Conservation (phyloP, 53 echinoderm and acorn worm species). For the Hippasteria phrygiana region DNA sequence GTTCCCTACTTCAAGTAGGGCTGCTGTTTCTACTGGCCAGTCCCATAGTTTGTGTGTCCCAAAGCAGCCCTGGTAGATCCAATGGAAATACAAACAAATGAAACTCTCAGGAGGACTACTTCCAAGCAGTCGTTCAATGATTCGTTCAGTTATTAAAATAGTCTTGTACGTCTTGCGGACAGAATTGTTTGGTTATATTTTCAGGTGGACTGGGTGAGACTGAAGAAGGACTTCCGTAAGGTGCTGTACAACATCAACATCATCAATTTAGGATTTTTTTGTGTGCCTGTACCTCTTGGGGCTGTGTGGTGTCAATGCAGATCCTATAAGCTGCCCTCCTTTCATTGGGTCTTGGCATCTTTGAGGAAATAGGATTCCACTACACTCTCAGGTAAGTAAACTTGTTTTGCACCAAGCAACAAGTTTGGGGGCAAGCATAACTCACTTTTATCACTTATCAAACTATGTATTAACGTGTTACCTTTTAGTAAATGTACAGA, state of each 20-base stretch:
- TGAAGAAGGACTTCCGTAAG: conserved; percentile 5
- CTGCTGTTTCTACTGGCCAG: too few species aligned
- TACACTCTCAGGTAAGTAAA: conserved; percentile 72
- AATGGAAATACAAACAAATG: too few species aligned
- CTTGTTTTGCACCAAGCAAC: too few species aligned
- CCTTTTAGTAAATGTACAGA: too few species aligned
- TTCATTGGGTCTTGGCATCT: conserved; percentile 55
- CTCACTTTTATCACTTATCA: neutral
- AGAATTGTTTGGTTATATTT: neutral
- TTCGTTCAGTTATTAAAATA: too few species aligned
- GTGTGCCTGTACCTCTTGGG: conserved; percentile 33
- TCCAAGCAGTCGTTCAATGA: too few species aligned
- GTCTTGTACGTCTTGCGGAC: neutral
- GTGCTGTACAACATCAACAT: conserved; percentile 58
- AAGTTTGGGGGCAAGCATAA: too few species aligned
- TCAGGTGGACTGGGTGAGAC: conserved; percentile 18
- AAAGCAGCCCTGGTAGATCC: too few species aligned
- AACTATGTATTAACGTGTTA: too few species aligned
- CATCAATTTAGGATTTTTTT: conserved; percentile 34
- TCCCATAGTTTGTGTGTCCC: too few species aligned
- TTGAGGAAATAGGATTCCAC: conserved; percentile 78
- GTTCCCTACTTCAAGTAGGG: too few species aligned
- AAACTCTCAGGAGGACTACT: too few species aligned
- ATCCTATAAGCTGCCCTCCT: conserved; percentile 57
- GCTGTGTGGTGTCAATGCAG: conserved; percentile 30